These are phyloP conservation scores for Phoeniculus purpureus DNA, from an alignment of 2,797 vertebrate species.

Conservation along the genomic window DNA sequence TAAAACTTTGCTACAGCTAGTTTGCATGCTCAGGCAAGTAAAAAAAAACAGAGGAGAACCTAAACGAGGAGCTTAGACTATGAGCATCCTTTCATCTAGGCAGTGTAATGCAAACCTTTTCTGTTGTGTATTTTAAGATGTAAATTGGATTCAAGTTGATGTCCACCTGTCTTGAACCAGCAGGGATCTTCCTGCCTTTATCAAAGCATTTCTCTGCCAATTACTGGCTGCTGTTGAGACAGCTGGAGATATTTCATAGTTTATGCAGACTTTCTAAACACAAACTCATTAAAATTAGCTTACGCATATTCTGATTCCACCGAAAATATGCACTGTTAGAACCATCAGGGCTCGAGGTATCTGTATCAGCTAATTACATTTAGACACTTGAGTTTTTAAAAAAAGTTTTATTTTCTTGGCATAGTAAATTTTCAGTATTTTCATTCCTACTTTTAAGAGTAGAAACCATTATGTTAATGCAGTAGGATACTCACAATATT, in stretches of 20 bases:
- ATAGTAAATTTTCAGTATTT: conserved; percentile 28
- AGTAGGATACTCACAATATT: background rate
- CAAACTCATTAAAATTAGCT: conserved; percentile 73
- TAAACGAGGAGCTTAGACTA: conserved; percentile 53
- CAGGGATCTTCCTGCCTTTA: conserved; percentile 53
- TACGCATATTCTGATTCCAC: conserved; percentile 46
- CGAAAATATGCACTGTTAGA: conserved; percentile 42
- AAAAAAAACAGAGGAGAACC: background rate
- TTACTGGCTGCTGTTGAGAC: conserved; percentile 62
- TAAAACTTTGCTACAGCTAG: conserved; percentile 61
- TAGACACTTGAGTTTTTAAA: conserved; percentile 7
- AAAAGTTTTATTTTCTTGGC: background rate
- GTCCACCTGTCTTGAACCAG: conserved; percentile 74
- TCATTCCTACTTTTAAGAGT: background rate
- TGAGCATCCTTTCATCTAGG: conserved; percentile 54
- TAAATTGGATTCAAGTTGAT: conserved; percentile 72
- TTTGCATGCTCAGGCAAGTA: conserved; percentile 27
- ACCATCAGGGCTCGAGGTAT: conserved; percentile 46
- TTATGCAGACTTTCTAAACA: conserved; percentile 60
- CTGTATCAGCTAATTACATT: conserved; percentile 11
- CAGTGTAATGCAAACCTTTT: conserved; percentile 49
- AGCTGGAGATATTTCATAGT: conserved; percentile 40
- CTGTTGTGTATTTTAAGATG: conserved; percentile 57
- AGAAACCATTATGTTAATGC: background rate
- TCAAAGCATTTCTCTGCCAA: conserved; percentile 69